phyloP scores from a whole-genome alignment of 2,113 vertebrate genomes.

The Tichodroma muraria region DNA sequence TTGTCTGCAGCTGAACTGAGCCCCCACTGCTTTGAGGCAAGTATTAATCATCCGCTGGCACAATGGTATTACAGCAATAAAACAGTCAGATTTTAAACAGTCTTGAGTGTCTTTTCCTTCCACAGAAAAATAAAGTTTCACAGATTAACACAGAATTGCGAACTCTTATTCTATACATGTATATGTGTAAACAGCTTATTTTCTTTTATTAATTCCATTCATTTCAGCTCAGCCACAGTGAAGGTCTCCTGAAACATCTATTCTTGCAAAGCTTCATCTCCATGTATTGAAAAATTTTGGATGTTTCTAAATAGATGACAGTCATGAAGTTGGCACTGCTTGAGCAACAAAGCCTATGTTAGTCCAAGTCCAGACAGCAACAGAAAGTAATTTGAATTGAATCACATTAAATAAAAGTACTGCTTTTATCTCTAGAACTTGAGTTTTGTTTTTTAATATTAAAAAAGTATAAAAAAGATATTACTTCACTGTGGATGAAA shows the following conservation, averaged over 20 bases:
- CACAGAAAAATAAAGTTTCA: not conserved
- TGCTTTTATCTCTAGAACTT: not conserved
- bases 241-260: not conserved
- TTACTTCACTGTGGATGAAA: not conserved
- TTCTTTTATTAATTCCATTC: not conserved
- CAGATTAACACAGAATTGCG: not conserved
- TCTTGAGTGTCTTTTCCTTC: not conserved
- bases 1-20: not conserved
- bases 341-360: not conserved
- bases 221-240: not conserved
- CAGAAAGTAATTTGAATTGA: not conserved
- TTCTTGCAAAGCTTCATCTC: not conserved
- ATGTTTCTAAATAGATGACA: accelerated
- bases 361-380: not conserved
- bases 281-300: not conserved
- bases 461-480: not conserved
- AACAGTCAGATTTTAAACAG: not conserved
- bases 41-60: not conserved
- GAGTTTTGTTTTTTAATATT: not conserved
- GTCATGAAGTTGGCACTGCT: not conserved
- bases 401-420: not conserved
- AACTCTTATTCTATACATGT: not conserved
- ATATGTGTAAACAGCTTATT: not conserved
- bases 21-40: not conserved
- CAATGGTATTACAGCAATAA: not conserved